phyloP scores from a whole-genome alignment of 2,797 vertebrate genomes.

The Alcedo atthis region DNA sequence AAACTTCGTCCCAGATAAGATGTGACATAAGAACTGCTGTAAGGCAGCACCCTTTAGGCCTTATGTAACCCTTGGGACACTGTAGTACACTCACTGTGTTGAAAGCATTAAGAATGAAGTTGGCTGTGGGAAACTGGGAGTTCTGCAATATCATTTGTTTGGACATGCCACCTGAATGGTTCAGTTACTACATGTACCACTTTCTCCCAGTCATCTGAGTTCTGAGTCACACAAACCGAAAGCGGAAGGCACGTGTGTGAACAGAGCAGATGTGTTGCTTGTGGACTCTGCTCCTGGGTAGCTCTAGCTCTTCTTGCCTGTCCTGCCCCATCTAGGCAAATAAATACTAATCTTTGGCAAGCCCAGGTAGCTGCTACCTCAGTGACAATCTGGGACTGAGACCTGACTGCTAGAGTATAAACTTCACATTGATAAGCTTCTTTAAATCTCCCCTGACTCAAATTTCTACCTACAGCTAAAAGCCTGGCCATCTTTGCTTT shows the following conservation, averaged over 20 bases:
- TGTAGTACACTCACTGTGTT: not conserved
- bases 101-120: not conserved
- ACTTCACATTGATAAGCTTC: not conserved
- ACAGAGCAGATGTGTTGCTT: conserved; percentile 18
- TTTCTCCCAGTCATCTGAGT: conserved; percentile 46
- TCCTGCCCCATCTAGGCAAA: not conserved
- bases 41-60: not conserved
- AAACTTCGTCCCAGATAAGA: not conserved
- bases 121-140: not conserved
- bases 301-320: not conserved
- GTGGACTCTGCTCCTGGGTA: not conserved
- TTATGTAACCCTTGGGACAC: not conserved
- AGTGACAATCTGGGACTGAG: not conserved
- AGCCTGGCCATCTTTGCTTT: conserved; percentile 36
- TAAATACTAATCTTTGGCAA: not conserved
- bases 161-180: not conserved
- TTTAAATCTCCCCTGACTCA: not conserved
- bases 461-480: not conserved
- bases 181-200: not conserved
- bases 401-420: not conserved
- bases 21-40: fast-evolving
- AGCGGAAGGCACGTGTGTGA: conserved; percentile 9
- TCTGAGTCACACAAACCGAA: conserved; percentile 42
- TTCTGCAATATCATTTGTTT: not conserved
- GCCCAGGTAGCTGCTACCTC: not conserved